Evolutionary conservation across 1,140 invertebrate species (phyloP), one percentile per base, ranked within the genome.

Genomic region (Neodiprion fabricii): DNA sequence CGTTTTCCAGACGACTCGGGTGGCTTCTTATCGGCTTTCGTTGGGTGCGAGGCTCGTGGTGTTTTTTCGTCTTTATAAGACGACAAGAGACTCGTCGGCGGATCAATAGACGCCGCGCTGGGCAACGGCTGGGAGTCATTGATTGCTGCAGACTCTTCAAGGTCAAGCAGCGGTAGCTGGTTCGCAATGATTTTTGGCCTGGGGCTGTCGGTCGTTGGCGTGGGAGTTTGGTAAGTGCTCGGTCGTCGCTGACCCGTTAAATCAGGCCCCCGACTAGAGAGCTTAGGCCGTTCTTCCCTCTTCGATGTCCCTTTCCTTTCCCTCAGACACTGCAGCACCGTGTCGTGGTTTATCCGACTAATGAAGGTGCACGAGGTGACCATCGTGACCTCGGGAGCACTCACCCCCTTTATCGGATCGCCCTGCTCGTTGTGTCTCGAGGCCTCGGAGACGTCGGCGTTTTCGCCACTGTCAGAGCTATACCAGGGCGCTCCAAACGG

Each of bases 381-480:
- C 21, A 11, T 4, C 40, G 67, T 14, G 14, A 21, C 12, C 17
- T 69, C 67, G 10, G 21, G 67, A 5, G 67, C 53, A 14, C n/a
- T 12, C 5, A 61, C 11, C 9, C 11, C n/a, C 53, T 17, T 17
- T 5, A 40, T 40, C 28, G 28, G 28, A 61, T 17, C 7, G 0
- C 53, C 5, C 53, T 61, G 53, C 53, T 14, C 11, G n/a, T 61
- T 61, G 53, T 61, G 67, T 11, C 40, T 69, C 17, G 67, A 69
- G 7, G 12, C 40, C 21, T 69, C 67, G 10, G 67, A 69, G 14
- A 69, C 11, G 21, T 69, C 67, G 17, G 67, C 67, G 40, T 23
- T 69, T 23, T 69, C 67, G n/a, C 67, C 67, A 47, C 67, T 69
- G 67, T 69, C 67, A 69, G 67, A 69, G 17, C 11, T 69, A 14